phyloP scores from a whole-genome alignment of 2,113 vertebrate genomes.

The Notechis scutatus region DNA sequence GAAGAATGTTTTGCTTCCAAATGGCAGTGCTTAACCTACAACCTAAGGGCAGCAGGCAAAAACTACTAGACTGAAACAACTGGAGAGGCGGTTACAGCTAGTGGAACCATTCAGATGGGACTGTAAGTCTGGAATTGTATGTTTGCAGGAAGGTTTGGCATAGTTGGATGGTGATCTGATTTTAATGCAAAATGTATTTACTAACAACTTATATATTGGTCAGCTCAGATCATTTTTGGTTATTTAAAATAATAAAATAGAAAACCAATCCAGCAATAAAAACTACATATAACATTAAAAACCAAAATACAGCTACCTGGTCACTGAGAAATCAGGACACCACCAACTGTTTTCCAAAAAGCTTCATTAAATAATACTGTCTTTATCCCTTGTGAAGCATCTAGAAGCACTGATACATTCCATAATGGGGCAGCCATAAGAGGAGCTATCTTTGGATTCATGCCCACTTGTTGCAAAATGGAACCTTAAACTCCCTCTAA shows the following conservation, averaged over 20 bases:
- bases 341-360: background rate
- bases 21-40: background rate
- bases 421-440: background rate
- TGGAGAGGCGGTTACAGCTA: background rate
- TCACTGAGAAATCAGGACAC: background rate
- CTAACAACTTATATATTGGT: background rate
- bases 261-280: background rate
- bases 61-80: background rate
- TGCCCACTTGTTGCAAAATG: background rate
- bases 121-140: background rate
- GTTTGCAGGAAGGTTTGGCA: background rate
- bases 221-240: background rate
- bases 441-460: background rate
- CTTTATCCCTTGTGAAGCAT: background rate
- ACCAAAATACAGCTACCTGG: background rate
- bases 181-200: background rate
- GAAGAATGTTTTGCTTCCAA: background rate
- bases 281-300: background rate
- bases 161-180: background rate
- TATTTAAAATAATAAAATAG: background rate
- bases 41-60: background rate
- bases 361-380: background rate
- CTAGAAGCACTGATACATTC: background rate
- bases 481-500: background rate
- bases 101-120: background rate